A percentile compares a stretch with the other conserved stretches of the same genome.
phyloP scores from a whole-genome alignment of 1,140 invertebrate genomes.

The Caenorhabditis tropicalis region DNA sequence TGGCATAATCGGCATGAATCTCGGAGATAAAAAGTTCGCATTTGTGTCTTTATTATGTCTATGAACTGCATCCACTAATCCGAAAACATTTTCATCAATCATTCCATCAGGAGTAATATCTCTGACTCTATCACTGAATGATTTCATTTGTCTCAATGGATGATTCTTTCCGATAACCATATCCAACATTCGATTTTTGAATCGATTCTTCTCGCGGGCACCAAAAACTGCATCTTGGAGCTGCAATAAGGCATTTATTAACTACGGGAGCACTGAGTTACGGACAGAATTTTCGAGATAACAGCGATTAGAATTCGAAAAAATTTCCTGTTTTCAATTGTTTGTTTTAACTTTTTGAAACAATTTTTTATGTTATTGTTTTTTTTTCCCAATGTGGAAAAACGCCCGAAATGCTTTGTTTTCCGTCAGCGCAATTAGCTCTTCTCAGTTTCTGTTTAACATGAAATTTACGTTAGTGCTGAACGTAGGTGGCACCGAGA shows the following conservation, averaged over 20 bases:
- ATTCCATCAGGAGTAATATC: slow-evolving; percentile 43
- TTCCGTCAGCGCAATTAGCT: too few species aligned
- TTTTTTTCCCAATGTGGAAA: too few species aligned
- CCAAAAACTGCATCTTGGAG: slow-evolving; percentile 52
- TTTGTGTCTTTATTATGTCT: slow-evolving; percentile 46
- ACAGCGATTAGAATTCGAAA: too few species aligned
- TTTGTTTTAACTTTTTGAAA: too few species aligned
- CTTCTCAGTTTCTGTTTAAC: too few species aligned
- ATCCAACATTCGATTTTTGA: slow-evolving; percentile 55
- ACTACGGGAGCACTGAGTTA: too few species aligned
- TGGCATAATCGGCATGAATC: slow-evolving; percentile 48
- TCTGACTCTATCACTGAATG: slow-evolving; percentile 40
- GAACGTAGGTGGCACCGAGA: too few species aligned
- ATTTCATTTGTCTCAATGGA: slow-evolving; percentile 42
- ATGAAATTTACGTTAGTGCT: too few species aligned
- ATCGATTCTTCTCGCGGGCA: slow-evolving; percentile 31
- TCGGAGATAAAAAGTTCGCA: slow-evolving; percentile 49
- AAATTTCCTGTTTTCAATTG: too few species aligned
- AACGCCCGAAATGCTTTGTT: too few species aligned
- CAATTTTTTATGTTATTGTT: too few species aligned
- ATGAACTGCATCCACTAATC: slow-evolving; percentile 44
- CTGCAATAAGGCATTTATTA: not conserved
- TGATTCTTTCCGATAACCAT: slow-evolving; percentile 55
- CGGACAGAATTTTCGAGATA: too few species aligned
- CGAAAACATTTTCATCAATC: slow-evolving; percentile 45